A percentile compares a stretch with the other conserved stretches of the same genome.
Conservation (phyloP, 35 echinoderm and acorn worm genomes). For the Acanthaster planci region DNA sequence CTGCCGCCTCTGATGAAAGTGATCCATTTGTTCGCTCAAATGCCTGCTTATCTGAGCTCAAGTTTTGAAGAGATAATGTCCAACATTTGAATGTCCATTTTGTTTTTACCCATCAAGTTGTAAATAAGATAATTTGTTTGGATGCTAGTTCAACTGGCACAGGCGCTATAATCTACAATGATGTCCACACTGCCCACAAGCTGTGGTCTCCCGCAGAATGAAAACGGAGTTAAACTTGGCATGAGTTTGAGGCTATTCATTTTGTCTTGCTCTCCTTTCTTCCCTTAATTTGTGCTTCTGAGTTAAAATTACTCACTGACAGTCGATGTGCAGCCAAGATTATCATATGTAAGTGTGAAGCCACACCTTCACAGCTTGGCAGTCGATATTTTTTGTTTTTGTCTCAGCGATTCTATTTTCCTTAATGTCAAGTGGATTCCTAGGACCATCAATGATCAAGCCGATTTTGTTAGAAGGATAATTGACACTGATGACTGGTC, state of each 20-base stretch:
- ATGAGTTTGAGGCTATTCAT: not conserved
- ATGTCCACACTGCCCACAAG: too few relatives aligned
- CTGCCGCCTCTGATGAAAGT: too few relatives aligned
- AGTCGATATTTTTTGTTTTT: constrained; percentile 32
- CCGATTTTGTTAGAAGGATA: constrained; percentile 49
- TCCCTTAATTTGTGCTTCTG: too few relatives aligned
- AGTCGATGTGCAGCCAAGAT: too few relatives aligned
- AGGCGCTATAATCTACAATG: too few relatives aligned
- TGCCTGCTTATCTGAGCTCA: too few relatives aligned
- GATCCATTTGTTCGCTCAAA: too few relatives aligned
- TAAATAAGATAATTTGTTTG: too few relatives aligned
- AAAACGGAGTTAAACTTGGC: constrained; percentile 37
- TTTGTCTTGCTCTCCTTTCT: not conserved
- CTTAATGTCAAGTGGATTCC: constrained; percentile 54
- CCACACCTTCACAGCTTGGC: constrained; percentile 13
- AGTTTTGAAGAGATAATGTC: too few relatives aligned
- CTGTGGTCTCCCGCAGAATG: not conserved
- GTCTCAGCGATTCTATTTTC: constrained; percentile 12
- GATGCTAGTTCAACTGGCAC: too few relatives aligned
- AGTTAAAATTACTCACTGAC: too few relatives aligned
- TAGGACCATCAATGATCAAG: constrained; percentile 20
- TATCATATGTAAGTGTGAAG: constrained; percentile 29
- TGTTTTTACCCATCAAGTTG: not conserved
- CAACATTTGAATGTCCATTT: not conserved
- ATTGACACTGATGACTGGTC: too few relatives aligned